phyloP scores from a whole-genome alignment of 2,888 invertebrate species.

The Gastrophysa polygoni region DNA sequence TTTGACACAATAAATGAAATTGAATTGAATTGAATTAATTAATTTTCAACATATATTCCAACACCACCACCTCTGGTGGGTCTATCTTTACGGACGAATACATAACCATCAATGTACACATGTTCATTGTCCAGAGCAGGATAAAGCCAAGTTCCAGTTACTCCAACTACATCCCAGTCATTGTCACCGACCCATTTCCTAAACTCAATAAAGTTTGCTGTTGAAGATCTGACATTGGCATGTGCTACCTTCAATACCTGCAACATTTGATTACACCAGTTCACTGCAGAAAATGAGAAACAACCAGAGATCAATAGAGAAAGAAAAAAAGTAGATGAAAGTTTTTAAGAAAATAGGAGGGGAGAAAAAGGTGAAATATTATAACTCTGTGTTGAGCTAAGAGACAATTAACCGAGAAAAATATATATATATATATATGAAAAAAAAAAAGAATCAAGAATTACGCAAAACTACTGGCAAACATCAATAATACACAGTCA shows the following conservation, averaged over 20 bases:
- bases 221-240: background rate
- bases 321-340: no score
- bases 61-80: background rate
- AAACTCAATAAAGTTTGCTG: background rate
- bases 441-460: no score
- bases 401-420: no score
- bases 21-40: background rate
- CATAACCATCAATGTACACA: background rate
- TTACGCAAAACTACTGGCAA: no score
- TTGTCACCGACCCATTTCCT: background rate
- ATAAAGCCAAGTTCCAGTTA: background rate
- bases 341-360: no score
- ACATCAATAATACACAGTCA: no score
- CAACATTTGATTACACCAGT: background rate
- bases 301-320: no score
- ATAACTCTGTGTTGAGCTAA: no score
- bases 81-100: background rate
- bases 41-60: background rate
- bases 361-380: background rate
- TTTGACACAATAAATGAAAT: no score
- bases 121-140: background rate
- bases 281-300: no score
- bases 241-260: background rate
- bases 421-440: no score
- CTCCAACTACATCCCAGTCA: background rate